Percentiles rank a stretch among this genome's conserved stretches.
Conservation (phyloP, 2,113 vertebrate genomes). For the Spermophilus dauricus region DNA sequence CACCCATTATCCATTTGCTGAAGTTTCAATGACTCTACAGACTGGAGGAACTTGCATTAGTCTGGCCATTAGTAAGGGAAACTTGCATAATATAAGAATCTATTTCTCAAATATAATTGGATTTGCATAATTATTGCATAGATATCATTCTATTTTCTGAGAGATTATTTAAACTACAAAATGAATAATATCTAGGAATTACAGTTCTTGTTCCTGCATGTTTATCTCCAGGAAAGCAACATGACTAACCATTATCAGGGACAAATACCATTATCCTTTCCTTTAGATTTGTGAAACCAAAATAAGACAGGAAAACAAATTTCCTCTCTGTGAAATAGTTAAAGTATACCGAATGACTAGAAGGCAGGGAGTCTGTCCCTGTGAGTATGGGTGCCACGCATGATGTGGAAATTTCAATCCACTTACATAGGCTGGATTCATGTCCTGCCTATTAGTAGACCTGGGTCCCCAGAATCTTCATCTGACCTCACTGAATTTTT, state of each 20-base stretch:
- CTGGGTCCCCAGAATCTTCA: not conserved
- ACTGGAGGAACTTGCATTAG: not conserved
- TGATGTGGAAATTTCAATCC: not conserved
- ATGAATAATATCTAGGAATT: not conserved
- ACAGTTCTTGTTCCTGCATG: not conserved
- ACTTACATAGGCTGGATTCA: not conserved
- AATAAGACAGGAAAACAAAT: not conserved
- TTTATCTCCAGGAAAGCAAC: not conserved
- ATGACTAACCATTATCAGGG: not conserved
- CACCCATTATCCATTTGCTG: not conserved
- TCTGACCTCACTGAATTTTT: not conserved
- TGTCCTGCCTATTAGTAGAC: fast-evolving
- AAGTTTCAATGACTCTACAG: not conserved
- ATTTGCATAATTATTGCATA: not conserved
- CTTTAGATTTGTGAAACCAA: not conserved
- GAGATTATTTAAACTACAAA: not conserved
- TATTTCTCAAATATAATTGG: not conserved
- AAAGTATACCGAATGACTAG: too few species aligned
- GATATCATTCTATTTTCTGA: not conserved
- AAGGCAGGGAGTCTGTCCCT: not conserved
- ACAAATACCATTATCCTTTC: not conserved
- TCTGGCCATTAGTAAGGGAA: not conserved
- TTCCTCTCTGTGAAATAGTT: not conserved
- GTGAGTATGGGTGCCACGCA: fast-evolving
- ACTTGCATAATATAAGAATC: not conserved